Evolutionary conservation across 2,797 vertebrate species (phyloP), one percentile per base, ranked within the genome.

Genomic region (Hypotaenidia philippensis): DNA sequence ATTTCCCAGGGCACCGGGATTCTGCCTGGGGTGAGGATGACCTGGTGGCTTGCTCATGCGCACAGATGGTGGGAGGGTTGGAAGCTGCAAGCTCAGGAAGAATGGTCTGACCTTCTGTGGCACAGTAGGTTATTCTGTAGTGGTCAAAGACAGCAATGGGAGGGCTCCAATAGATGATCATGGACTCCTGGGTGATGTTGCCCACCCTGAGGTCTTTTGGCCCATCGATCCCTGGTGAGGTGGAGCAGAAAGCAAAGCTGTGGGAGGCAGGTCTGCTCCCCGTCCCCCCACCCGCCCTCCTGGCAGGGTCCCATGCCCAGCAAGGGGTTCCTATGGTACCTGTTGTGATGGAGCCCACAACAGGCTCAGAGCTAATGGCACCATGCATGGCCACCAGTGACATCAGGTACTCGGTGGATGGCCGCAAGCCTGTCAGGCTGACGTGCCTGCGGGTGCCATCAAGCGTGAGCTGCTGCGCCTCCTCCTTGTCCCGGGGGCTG

Each of bases 321-420:
- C 1, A 20, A 14, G 12, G 34, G 14, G 5, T 16, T 52, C 15
- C 63, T 16, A 0, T 34, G 36, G 94, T 96, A 99, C 99, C 99
- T 99, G 99, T 99, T 2, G 97, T 98, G 94, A 99, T 98, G 59
- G 98, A 99, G 38, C 99, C 99, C 34, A 98, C 84, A 11, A 99
- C 98, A 25, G 99, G 98, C 90, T 99, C 99, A 5, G 99, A 99
- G 95, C 98, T 98, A 89, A 98, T 78, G 1, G 98, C 95, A 11
- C 99, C 99, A 1, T 99, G 99, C 89, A 99, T 96, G 4, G 99
- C 99, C 95, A 99, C 98, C 82, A 99, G 98, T 29, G 98, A 99
- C 97, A 99, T 96, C 44, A 98, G 98, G 96, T 99, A 99, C 59
- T 98, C 98, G 1, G 98, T 99, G 97, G 99, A 98, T 0, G 99